Percentiles rank a stretch among this genome's conserved stretches.
Evolutionary conservation across 1,140 invertebrate genomes (phyloP).

Genomic region (Helicorthomorpha holstii): DNA sequence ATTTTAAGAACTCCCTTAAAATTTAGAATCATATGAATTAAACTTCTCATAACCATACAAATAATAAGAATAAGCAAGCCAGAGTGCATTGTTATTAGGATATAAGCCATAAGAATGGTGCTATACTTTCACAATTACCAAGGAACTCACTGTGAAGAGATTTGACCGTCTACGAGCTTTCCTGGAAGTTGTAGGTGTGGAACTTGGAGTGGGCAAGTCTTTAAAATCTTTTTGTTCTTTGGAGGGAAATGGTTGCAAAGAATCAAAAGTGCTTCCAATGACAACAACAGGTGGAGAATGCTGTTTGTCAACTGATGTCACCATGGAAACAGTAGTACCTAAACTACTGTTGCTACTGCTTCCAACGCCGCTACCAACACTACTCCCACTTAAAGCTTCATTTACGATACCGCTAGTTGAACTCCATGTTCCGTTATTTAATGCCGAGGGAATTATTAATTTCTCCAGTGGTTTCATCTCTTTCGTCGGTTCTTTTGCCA

Average conservation of each 20-base stretch:
- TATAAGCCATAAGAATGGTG: too few species aligned
- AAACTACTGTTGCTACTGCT: neutral
- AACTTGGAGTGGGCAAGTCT: conserved; percentile 62
- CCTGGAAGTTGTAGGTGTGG: conserved; percentile 66
- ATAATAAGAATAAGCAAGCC: too few species aligned
- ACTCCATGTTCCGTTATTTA: neutral
- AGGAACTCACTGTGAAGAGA: conserved; percentile 48
- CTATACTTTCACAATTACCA: conserved; percentile 4
- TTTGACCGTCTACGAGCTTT: conserved; percentile 87
- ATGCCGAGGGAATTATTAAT: neutral
- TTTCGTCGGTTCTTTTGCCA: neutral
- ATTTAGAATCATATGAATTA: too few species aligned
- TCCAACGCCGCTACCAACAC: neutral
- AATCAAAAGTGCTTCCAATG: neutral
- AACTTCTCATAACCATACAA: too few species aligned
- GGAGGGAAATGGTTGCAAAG: conserved; percentile 8
- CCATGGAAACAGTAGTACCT: neutral
- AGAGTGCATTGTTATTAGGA: too few species aligned
- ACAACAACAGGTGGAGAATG: neutral
- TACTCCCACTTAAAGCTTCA: neutral
- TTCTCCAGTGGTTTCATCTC: neutral
- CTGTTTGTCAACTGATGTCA: conserved; percentile 2
- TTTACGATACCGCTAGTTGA: neutral
- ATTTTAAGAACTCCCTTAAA: too few species aligned
- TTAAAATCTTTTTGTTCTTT: conserved; percentile 32